These are phyloP conservation scores for Sylvilagus floridanus DNA, from an alignment of 2,797 vertebrate genomes.

Conservation along the genomic window DNA sequence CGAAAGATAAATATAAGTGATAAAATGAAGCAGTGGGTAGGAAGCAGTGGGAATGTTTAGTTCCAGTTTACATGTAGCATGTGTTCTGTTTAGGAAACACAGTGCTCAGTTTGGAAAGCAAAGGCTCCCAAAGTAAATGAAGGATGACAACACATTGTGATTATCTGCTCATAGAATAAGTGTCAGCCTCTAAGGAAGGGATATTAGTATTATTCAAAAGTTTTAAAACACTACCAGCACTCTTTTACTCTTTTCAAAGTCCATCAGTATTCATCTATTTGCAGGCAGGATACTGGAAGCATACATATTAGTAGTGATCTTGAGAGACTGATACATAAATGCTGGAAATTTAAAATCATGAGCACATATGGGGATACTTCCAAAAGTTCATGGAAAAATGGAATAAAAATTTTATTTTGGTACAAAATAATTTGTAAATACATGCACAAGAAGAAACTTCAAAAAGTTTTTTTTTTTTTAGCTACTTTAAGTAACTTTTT, in stretches of 20 bases:
- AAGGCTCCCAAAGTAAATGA: background rate
- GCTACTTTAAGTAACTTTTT: too few species aligned
- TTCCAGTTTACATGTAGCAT: background rate
- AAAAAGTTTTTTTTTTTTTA: too few species aligned
- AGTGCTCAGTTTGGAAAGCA: background rate
- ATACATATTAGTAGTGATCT: constrained; percentile 8
- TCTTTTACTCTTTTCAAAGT: constrained; percentile 9
- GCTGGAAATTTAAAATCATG: background rate
- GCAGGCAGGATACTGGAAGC: background rate
- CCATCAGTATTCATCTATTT: background rate
- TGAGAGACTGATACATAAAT: background rate
- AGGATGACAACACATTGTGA: background rate
- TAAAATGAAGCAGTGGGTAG: background rate
- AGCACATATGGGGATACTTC: too few species aligned
- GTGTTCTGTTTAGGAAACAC: constrained; percentile 15
- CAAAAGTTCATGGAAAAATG: too few species aligned
- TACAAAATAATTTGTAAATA: too few species aligned
- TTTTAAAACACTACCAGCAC: constrained; percentile 15
- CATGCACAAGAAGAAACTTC: too few species aligned
- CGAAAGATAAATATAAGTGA: background rate
- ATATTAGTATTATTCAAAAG: constrained; percentile 31
- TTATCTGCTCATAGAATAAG: constrained; percentile 27
- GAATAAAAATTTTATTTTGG: too few species aligned
- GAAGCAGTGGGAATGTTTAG: background rate
- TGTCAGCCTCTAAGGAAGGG: background rate